Conservation (phyloP, 2,888 invertebrate species). For the Drosophila mayaguana region DNA sequence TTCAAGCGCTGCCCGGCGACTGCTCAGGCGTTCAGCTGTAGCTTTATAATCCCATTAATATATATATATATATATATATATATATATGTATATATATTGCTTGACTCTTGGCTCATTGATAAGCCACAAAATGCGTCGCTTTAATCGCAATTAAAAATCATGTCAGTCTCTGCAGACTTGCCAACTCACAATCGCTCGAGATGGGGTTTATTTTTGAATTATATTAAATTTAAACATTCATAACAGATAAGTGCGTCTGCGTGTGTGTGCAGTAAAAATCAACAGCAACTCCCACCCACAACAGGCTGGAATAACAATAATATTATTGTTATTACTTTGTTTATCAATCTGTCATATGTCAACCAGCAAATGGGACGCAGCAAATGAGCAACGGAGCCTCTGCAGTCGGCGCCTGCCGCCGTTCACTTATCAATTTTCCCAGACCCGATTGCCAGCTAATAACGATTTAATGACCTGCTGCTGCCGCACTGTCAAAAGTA, state of each 20-base stretch:
- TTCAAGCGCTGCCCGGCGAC: conserved; percentile 75
- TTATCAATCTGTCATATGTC: conserved; percentile 59
- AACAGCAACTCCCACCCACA: conserved; percentile 59
- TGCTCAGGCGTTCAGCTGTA: conserved; percentile 26
- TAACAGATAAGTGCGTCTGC: conserved; percentile 47
- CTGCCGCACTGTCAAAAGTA: conserved; percentile 4
- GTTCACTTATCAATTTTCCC: conserved; percentile 72
- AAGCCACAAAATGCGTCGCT: conserved; percentile 33
- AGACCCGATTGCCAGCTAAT: conserved; percentile 58
- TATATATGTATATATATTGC: neutral
- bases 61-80: conserved; percentile 2
- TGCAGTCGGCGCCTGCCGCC: conserved; percentile 13
- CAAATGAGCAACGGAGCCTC: neutral
- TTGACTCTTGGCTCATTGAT: conserved; percentile 31
- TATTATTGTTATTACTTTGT: conserved; percentile 64
- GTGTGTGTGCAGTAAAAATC: conserved; percentile 49
- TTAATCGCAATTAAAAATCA: conserved; percentile 52
- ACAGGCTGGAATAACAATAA: conserved; percentile 67
- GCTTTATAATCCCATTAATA: conserved; percentile 9
- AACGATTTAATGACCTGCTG: conserved; percentile 55
- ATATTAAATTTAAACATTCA: conserved; percentile 49
- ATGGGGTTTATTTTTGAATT: conserved; percentile 51
- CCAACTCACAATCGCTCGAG: conserved; percentile 12
- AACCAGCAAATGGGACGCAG: conserved; percentile 19
- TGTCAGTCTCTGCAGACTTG: conserved; percentile 42